Percentiles rank a stretch among this genome's conserved stretches.
Evolutionary conservation across 2,888 invertebrate species (phyloP).

Genomic region (Achlya flavicornis): DNA sequence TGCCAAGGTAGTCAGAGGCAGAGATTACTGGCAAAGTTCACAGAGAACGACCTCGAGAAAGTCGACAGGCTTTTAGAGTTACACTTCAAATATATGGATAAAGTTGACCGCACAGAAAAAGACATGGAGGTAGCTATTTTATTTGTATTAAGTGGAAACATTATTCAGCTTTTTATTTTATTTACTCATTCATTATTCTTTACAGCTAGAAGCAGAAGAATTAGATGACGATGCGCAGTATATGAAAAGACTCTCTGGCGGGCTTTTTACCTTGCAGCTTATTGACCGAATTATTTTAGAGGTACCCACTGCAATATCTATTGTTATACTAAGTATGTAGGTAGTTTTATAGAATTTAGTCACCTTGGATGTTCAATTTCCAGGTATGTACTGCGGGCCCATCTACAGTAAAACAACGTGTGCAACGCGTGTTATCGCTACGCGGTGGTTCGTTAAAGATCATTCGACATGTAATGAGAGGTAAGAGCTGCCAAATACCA

Average conservation of each 20-base stretch:
- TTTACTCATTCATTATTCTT: constrained; percentile 19
- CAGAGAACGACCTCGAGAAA: constrained; percentile 99
- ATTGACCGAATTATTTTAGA: constrained; percentile 95
- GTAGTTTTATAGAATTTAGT: neutral
- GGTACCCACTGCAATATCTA: constrained; percentile 61
- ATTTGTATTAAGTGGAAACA: neutral
- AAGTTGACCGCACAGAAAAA: constrained; percentile 93
- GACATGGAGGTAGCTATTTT: constrained; percentile 84
- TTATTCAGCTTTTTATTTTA: neutral
- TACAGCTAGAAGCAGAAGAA: constrained; percentile 85
- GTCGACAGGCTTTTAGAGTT: constrained; percentile 97
- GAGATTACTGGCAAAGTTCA: constrained; percentile 96
- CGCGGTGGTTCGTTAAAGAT: constrained; percentile 96
- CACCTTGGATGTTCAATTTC: constrained; percentile 3
- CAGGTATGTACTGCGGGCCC: constrained; percentile 88
- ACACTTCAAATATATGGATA: constrained; percentile 98
- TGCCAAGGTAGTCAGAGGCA: constrained; percentile 96
- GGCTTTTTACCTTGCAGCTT: constrained; percentile 97
- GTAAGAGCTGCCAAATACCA: constrained; percentile 61
- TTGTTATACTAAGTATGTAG: constrained; percentile 2
- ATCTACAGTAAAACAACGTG: constrained; percentile 91
- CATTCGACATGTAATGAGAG: constrained; percentile 96
- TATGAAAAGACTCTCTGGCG: constrained; percentile 94
- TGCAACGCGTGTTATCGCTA: constrained; percentile 94
- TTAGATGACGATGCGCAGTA: constrained; percentile 94